Evolutionary conservation across 1,140 invertebrate genomes (phyloP).

Genomic region (Ceratosolen solmsi): DNA sequence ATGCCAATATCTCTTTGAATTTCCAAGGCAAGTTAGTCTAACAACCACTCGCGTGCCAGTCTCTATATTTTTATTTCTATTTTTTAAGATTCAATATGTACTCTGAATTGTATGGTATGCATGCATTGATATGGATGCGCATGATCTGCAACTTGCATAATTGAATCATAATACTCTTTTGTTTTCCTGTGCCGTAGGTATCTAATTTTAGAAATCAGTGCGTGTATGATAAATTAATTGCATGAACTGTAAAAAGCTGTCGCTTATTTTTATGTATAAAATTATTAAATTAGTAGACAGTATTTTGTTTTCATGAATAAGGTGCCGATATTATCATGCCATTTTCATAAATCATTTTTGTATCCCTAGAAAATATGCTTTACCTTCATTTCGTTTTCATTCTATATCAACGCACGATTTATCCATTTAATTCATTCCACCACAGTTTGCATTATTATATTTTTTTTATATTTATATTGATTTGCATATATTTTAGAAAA

Average conservation of each 20-base stretch:
- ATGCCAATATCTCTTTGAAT: slow-evolving; percentile 99
- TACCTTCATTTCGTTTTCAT: slow-evolving; percentile 12
- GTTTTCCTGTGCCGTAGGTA: not conserved
- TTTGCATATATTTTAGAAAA: not conserved
- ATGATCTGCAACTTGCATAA: not conserved
- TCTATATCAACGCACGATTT: not conserved
- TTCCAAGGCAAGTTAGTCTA: slow-evolving; percentile 91
- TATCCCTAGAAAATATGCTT: not conserved
- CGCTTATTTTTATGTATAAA: not conserved
- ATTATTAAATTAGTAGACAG: not conserved
- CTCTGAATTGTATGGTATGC: slow-evolving; percentile 14
- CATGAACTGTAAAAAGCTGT: not conserved
- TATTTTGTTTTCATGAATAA: not conserved
- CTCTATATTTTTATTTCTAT: not conserved
- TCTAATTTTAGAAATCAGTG: not conserved
- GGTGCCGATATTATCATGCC: not conserved
- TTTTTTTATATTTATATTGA: not conserved
- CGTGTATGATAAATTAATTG: not conserved
- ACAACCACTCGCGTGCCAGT: not conserved
- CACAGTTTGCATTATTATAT: not conserved
- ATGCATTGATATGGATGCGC: slow-evolving; percentile 4
- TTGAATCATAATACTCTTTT: not conserved
- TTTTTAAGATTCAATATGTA: not conserved
- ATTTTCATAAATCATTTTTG: not conserved
- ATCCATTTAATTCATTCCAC: not conserved